Evolutionary conservation across 2,113 vertebrate species (phyloP).

Genomic region (Podocnemis expansa): DNA sequence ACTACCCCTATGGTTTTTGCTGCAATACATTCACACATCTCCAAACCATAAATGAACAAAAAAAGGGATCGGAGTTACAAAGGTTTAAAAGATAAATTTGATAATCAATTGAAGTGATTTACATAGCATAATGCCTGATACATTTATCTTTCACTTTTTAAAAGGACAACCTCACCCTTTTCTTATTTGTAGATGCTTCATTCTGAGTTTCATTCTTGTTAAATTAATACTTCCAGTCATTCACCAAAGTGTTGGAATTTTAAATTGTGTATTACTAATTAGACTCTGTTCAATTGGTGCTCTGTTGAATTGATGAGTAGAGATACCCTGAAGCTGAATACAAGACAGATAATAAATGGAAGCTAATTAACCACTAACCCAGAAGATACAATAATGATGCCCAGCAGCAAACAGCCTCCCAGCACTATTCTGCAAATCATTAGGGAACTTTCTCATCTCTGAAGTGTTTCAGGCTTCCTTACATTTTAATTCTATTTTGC

Average conservation of each 20-base stretch:
- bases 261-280: conserved; percentile 56
- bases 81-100: not conserved
- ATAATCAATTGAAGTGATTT: conserved; percentile 6
- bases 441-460: conserved; percentile 29
- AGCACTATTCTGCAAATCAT: conserved; percentile 16
- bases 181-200: conserved; percentile 56
- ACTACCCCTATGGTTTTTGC: not conserved
- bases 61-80: not conserved
- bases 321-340: conserved; percentile 51
- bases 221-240: conserved; percentile 53
- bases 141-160: conserved; percentile 50
- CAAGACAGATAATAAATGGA: conserved; percentile 15
- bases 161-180: conserved; percentile 43
- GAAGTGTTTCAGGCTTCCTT: conserved; percentile 6
- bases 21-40: not conserved
- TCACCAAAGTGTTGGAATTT: conserved; percentile 42
- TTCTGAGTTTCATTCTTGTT: conserved; percentile 44
- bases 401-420: not conserved
- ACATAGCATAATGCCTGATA: not conserved
- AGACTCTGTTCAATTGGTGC: conserved; percentile 58
- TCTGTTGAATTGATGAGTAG: conserved; percentile 43
- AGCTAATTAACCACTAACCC: conserved; percentile 63
- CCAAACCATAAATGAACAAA: not conserved
- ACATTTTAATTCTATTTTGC: conserved; percentile 30
- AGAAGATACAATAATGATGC: conserved; percentile 24